Base-by-base conservation (phyloP, 2,113 vertebrate genomes). In the Periophthalmodon schlosseri region DNA sequence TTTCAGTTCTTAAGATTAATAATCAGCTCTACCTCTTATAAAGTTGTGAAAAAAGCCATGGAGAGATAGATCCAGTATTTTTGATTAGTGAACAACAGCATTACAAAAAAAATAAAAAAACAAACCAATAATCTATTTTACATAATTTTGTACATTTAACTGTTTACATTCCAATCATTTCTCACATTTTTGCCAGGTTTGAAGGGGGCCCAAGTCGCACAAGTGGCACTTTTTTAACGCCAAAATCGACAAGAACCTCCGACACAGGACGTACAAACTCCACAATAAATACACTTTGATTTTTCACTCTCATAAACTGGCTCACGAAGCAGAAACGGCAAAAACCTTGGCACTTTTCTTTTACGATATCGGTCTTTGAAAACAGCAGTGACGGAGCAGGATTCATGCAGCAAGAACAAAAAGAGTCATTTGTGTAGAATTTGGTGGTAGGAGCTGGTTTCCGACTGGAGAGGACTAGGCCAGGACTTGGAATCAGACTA, bases 221-320 rank as follows among this genome's bases (percentile, higher is more conserved):
- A 75, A 76, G 80, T 83, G 46, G 54, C 82, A 82, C 49, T 73
- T 76, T 73, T 76, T 52, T 14, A 74, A 82, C 73, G 84, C 64
- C 34, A 79, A 87, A 65, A 85, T 52, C 64, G 3, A 86, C 72
- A 75, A 71, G 10, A 80, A 82, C 24, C 39, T 77, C 65, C 15
- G 76, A 77, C 83, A 80, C 67, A 85, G 69, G 79, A 84, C 73
- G 61, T 84, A 82, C 79, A 82, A 85, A 87, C 73, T 66, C 85
- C 72, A 86, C 89, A 89, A 88, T 88, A 90, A 88, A 86, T 85
- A 82, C 0, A 5, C 49, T 16, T 75, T 18, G 46, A 73, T 73
- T 73, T 79, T 58, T 0, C 44, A 50, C 69, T 69, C 23, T 66
- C 68, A 60, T 68, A 78, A 81, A 60, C 28, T 56, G 68, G 68